Evolutionary conservation across 2,113 vertebrate genomes (phyloP).

Genomic region (Phoxinus phoxinus): DNA sequence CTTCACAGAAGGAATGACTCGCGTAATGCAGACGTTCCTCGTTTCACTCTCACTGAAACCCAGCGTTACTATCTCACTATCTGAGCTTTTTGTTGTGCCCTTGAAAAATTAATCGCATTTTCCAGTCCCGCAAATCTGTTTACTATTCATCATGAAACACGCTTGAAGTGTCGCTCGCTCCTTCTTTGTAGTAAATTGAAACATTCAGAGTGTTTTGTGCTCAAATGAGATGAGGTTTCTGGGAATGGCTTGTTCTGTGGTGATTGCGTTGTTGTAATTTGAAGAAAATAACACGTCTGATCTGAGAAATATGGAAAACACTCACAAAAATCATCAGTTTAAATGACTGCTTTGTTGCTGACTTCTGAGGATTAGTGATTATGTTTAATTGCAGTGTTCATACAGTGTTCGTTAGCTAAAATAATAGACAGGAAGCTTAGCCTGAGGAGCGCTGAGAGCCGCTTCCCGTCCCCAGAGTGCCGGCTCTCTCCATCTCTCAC

Average conservation of each 20-base stretch:
- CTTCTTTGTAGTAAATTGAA: conserved; percentile 51
- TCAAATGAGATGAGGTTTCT: conserved; percentile 28
- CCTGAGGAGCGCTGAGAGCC: neutral
- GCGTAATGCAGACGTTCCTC: neutral
- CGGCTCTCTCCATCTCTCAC: neutral
- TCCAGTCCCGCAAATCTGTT: conserved; percentile 54
- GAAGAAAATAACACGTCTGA: neutral
- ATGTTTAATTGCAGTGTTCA: conserved; percentile 46
- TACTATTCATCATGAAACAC: conserved; percentile 44
- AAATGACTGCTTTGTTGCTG: neutral
- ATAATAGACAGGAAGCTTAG: conserved; percentile 4
- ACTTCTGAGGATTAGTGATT: neutral
- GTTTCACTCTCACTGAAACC: neutral
- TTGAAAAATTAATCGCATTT: conserved; percentile 61
- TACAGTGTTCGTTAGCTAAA: conserved; percentile 6
- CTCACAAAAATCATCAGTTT: neutral
- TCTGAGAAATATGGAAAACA: neutral
- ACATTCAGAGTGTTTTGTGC: neutral
- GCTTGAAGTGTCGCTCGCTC: conserved; percentile 38
- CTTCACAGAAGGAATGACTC: neutral
- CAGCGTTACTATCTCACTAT: conserved; percentile 10
- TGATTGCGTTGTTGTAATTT: neutral
- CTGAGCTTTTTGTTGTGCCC: conserved; percentile 42
- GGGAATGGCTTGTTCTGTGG: too few relatives aligned
- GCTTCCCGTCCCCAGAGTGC: neutral